phyloP scores from a whole-genome alignment of 2,113 vertebrate genomes.

The Sterna hirundo region DNA sequence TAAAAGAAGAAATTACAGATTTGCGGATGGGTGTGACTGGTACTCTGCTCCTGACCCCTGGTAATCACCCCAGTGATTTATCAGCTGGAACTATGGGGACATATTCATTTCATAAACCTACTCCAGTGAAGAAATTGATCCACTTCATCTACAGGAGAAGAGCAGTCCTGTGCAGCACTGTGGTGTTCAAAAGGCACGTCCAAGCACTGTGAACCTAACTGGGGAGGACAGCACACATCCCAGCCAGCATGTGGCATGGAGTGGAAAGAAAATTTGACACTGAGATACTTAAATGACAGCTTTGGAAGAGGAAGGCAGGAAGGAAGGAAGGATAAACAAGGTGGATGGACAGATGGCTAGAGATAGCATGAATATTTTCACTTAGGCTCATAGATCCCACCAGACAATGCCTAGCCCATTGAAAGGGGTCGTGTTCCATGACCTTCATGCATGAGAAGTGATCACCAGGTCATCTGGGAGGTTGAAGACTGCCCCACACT shows the following conservation, averaged over 20 bases:
- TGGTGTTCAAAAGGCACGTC: neutral
- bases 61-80: neutral
- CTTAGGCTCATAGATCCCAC: neutral
- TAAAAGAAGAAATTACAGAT: neutral
- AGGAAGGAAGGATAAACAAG: too few relatives aligned
- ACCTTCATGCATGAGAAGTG: accelerated
- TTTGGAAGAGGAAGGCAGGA: neutral
- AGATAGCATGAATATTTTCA: neutral
- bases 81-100: neutral
- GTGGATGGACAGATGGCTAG: neutral
- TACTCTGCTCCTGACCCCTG: neutral
- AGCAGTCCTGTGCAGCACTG: neutral
- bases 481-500: neutral
- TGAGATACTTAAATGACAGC: neutral
- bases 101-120: neutral
- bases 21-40: neutral
- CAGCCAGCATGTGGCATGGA: neutral
- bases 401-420: neutral
- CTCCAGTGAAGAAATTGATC: neutral
- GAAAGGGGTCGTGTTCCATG: accelerated
- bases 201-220: neutral
- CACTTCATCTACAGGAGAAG: neutral
- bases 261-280: neutral
- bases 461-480: neutral
- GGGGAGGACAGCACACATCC: neutral